Conservation (phyloP, 2,888 invertebrate genomes). For the Hydropsyche betteni region DNA sequence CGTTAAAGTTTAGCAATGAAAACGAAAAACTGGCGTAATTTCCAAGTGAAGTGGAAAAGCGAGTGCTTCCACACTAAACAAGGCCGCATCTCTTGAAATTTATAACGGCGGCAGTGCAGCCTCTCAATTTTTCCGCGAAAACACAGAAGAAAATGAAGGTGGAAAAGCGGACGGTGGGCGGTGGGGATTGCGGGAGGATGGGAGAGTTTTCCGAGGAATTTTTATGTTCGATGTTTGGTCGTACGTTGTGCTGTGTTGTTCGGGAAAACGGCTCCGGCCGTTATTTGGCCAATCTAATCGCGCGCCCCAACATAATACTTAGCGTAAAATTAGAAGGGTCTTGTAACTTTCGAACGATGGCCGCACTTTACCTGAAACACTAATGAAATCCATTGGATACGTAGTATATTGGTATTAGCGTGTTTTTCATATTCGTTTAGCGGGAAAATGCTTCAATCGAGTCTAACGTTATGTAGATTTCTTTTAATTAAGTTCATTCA, state of each 20-base stretch:
- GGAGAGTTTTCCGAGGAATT: neutral
- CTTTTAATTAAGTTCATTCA: too few relatives aligned
- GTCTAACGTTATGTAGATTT: too few relatives aligned
- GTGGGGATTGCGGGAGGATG: too few relatives aligned
- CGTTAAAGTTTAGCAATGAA: constrained; percentile 30
- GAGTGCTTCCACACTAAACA: neutral
- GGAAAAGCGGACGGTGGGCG: too few relatives aligned
- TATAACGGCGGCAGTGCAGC: constrained; percentile 1
- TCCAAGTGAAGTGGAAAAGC: constrained; percentile 26
- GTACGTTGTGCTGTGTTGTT: constrained; percentile 1
- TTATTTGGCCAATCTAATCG: constrained; percentile 14
- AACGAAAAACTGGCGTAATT: constrained; percentile 29
- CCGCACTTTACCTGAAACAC: too few relatives aligned
- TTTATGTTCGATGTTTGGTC: neutral
- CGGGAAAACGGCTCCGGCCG: neutral
- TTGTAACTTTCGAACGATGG: too few relatives aligned
- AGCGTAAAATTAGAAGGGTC: too few relatives aligned
- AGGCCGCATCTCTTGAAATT: constrained; percentile 2
- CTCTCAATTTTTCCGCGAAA: constrained; percentile 1
- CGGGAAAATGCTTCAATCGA: too few relatives aligned
- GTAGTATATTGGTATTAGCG: too few relatives aligned
- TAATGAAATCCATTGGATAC: too few relatives aligned
- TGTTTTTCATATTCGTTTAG: too few relatives aligned
- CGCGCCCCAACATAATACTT: neutral
- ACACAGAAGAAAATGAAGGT: neutral